These are phyloP conservation scores for Hoplodrina ambigua DNA, from an alignment of 2,888 invertebrate genomes.

Conservation along the genomic window DNA sequence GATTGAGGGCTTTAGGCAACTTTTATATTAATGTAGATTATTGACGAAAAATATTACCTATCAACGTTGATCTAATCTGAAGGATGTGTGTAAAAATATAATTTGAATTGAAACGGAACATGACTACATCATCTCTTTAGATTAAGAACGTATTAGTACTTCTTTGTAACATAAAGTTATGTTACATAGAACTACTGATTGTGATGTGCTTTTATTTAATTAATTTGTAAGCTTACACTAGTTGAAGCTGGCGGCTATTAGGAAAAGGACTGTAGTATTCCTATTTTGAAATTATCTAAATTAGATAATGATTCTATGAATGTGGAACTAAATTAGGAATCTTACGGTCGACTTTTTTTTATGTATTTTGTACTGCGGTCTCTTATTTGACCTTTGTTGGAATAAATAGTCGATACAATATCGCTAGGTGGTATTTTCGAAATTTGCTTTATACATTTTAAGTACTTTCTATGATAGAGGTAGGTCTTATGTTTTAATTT, in stretches of 20 bases:
- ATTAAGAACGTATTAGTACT: conserved; percentile 41
- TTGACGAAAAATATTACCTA: conserved; percentile 3
- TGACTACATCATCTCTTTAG: conserved; percentile 52
- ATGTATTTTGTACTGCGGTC: conserved; percentile 33
- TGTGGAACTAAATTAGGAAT: conserved; percentile 44
- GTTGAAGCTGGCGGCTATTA: conserved; percentile 44
- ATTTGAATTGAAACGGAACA: conserved; percentile 43
- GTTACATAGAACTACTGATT: conserved; percentile 50
- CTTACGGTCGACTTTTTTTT: conserved; percentile 29
- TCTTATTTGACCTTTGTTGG: conserved; percentile 17
- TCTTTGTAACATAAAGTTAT: conserved; percentile 29
- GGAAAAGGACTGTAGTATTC: conserved; percentile 40
- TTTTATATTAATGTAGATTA: conserved; percentile 2
- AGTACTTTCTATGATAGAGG: conserved; percentile 38
- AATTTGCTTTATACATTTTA: conserved; percentile 24
- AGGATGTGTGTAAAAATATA: conserved; percentile 7
- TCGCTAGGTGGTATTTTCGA: conserved; percentile 24
- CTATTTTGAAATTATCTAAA: conserved; percentile 36
- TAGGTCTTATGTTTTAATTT: conserved; percentile 37
- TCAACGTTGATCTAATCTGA: conserved; percentile 1
- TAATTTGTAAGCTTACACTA: conserved; percentile 46
- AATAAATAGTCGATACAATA: conserved; percentile 10
- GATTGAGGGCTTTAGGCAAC: neutral
- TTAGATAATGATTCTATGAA: conserved; percentile 33
- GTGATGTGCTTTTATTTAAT: conserved; percentile 56